Evolutionary conservation across 1,140 invertebrate genomes (phyloP).

Genomic region (Calliopsis andreniformis): DNA sequence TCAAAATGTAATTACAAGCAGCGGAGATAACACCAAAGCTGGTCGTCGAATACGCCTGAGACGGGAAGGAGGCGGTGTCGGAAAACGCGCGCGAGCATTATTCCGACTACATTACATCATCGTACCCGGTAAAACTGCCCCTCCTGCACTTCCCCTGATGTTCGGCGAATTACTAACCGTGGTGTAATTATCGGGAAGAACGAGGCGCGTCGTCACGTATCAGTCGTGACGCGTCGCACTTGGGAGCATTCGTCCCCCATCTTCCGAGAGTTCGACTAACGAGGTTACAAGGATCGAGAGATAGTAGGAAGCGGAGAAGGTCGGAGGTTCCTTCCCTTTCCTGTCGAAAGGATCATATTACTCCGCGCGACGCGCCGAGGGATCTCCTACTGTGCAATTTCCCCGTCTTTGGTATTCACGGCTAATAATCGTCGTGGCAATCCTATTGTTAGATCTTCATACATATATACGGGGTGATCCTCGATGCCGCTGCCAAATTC

Average conservation of each 20-base stretch:
- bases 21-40: conserved; percentile 38
- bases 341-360: conserved; percentile 65
- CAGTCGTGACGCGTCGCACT: conserved; percentile 64
- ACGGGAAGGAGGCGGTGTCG: not conserved
- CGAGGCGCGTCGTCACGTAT: conserved; percentile 67
- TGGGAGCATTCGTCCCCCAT: conserved; percentile 69
- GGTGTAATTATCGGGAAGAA: conserved; percentile 75
- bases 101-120: conserved; percentile 47
- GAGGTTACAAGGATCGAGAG: conserved; percentile 70
- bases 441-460: conserved; percentile 50
- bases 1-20: conserved; percentile 52
- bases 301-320: conserved; percentile 34
- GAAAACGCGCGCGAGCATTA: conserved; percentile 56
- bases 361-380: conserved; percentile 23
- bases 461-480: conserved; percentile 6
- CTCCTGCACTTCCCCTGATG: not conserved
- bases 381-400: conserved; percentile 47
- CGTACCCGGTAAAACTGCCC: conserved; percentile 48
- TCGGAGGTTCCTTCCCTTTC: conserved; percentile 43
- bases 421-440: conserved; percentile 62
- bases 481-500: conserved; percentile 32
- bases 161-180: conserved; percentile 70
- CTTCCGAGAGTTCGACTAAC: conserved; percentile 65
- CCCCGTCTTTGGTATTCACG: conserved; percentile 54
- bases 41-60: conserved; percentile 15